These are phyloP conservation scores for Dromaius novaehollandiae DNA, from an alignment of 2,113 vertebrate genomes.

Conservation along the genomic window DNA sequence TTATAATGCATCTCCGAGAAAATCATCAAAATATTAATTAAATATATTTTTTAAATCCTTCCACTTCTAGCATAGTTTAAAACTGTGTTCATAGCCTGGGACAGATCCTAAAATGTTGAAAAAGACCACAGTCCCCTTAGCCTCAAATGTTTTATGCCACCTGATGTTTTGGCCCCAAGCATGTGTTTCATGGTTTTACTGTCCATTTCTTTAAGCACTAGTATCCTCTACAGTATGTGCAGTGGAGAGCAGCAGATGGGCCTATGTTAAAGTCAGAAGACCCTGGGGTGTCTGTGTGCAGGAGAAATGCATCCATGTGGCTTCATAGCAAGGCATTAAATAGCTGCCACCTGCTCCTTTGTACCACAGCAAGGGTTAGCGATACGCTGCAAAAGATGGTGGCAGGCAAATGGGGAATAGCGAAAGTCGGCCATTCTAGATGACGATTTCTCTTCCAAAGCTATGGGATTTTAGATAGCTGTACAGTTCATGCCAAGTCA, in stretches of 20 bases:
- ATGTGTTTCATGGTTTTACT: background rate
- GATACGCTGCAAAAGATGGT: background rate
- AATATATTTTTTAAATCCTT: background rate
- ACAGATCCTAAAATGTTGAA: background rate
- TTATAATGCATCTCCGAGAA: background rate
- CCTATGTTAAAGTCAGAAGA: conserved; percentile 2
- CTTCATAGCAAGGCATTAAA: conserved; percentile 22
- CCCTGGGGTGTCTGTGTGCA: conserved; percentile 40
- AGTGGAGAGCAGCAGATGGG: conserved; percentile 44
- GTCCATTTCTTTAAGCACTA: background rate
- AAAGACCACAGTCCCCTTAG: background rate
- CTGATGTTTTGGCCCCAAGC: background rate
- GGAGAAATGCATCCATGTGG: conserved; percentile 27
- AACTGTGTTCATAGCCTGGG: background rate
- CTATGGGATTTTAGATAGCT: conserved; percentile 11
- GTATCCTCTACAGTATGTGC: background rate
- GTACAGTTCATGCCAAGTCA: background rate
- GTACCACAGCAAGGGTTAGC: fast-evolving
- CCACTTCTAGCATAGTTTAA: background rate
- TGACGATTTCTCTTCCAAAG: background rate
- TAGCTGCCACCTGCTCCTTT: conserved; percentile 56
- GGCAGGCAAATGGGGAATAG: conserved; percentile 5
- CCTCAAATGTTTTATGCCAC: background rate
- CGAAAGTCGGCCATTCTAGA: background rate
- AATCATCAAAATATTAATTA: background rate